Conservation (phyloP, 2,888 invertebrate species). For the Itoplectis maculator region DNA sequence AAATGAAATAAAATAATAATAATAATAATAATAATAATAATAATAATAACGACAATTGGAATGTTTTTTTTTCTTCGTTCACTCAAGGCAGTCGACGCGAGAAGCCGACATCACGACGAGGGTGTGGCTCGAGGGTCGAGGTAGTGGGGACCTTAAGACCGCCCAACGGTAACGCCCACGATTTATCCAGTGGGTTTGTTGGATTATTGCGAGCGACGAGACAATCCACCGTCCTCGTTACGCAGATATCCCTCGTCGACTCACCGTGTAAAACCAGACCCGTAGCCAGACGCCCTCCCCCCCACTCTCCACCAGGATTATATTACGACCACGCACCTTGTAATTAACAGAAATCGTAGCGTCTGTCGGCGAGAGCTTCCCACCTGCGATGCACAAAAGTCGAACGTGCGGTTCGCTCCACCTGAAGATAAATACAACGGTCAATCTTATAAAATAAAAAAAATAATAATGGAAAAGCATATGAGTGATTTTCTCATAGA, state of each 20-base stretch:
- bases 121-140: conserved; percentile 45
- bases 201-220: conserved; percentile 50
- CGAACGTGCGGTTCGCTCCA: not conserved
- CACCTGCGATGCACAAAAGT: not conserved
- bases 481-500: no score
- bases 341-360: not conserved
- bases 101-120: conserved; percentile 20
- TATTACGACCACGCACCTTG: not conserved
- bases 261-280: not conserved
- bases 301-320: no score
- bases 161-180: conserved; percentile 76
- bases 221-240: conserved; percentile 7
- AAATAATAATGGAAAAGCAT: no score
- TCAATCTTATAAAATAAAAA: no score
- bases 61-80: not conserved
- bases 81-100: not conserved
- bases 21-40: no score
- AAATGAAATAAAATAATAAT: no score
- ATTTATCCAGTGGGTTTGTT: conserved; percentile 66
- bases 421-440: no score
- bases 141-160: conserved; percentile 74
- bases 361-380: not conserved
- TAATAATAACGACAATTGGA: no score
- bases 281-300: no score
- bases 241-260: not conserved